Evolutionary conservation across 2,113 vertebrate genomes (phyloP).

Genomic region (Strix uralensis): DNA sequence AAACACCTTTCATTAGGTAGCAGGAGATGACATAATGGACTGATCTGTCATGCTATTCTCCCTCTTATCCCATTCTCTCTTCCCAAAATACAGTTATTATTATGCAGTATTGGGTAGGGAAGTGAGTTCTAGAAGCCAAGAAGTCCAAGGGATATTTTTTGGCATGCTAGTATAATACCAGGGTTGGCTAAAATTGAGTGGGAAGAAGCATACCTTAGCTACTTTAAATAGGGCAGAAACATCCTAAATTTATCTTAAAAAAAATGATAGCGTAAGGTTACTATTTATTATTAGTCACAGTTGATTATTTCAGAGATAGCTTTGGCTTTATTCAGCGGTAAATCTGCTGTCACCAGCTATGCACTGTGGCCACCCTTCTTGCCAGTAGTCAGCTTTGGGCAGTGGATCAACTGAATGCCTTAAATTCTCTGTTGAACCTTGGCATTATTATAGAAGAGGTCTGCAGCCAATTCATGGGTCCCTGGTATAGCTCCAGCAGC

Average conservation of each 20-base stretch:
- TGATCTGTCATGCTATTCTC: neutral
- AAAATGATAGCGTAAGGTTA: neutral
- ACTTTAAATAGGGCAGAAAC: neutral
- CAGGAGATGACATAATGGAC: neutral
- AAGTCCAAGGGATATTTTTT: neutral
- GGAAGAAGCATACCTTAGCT: neutral
- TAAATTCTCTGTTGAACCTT: constrained; percentile 65
- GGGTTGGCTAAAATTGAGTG: neutral
- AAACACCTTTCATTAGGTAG: constrained; percentile 22
- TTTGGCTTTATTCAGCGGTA: constrained; percentile 41
- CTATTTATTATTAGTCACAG: constrained; percentile 32
- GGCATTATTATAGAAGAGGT: constrained; percentile 60
- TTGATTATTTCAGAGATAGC: constrained; percentile 33
- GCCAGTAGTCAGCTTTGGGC: constrained; percentile 26
- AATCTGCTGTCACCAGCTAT: constrained; percentile 22
- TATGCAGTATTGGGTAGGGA: neutral
- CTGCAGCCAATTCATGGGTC: constrained; percentile 66
- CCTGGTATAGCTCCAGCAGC: constrained; percentile 70
- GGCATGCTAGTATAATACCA: neutral
- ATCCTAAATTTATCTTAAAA: constrained; percentile 10
- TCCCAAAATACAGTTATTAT: neutral
- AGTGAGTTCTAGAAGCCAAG: neutral
- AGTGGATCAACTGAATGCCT: constrained; percentile 61
- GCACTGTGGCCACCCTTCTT: neutral
- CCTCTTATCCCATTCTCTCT: neutral